Percentiles rank a stretch among this genome's conserved stretches.
Evolutionary conservation across 2,888 invertebrate genomes (phyloP).

Genomic region (Alentia gelatinosa): DNA sequence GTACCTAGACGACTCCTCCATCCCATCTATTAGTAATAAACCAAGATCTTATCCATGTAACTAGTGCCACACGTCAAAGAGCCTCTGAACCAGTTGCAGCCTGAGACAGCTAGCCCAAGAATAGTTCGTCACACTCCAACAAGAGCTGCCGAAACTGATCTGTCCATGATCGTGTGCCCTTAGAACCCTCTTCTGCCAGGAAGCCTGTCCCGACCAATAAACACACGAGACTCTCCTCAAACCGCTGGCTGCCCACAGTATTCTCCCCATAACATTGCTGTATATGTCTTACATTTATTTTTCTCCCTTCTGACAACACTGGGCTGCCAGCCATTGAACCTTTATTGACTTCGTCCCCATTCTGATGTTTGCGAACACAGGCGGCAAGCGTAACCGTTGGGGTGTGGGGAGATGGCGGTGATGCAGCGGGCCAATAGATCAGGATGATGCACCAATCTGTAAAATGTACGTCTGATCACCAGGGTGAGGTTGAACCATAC

Average conservation of each 20-base stretch:
- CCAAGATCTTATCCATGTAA: conserved; percentile 38
- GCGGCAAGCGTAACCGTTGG: conserved; percentile 45
- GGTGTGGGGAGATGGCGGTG: conserved; percentile 52
- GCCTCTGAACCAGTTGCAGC: background rate
- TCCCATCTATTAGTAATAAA: background rate
- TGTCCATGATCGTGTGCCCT: conserved; percentile 31
- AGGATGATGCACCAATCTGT: conserved; percentile 53
- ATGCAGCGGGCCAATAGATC: conserved; percentile 54
- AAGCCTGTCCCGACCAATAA: background rate
- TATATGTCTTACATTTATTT: conserved; percentile 26
- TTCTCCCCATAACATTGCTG: background rate
- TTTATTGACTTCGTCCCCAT: conserved; percentile 43
- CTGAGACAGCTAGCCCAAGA: background rate
- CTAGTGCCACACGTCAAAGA: conserved; percentile 27
- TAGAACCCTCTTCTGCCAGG: conserved; percentile 53
- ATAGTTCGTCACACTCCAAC: conserved; percentile 38
- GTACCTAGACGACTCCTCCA: too few relatives aligned
- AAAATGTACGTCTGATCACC: conserved; percentile 53
- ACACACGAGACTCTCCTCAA: background rate
- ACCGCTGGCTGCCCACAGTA: conserved; percentile 3
- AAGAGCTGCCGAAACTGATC: background rate
- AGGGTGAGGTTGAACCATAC: conserved; percentile 47
- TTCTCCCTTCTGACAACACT: conserved; percentile 9
- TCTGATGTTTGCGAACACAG: conserved; percentile 47
- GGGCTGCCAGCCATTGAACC: conserved; percentile 41